Base-by-base conservation (phyloP, 53 echinoderm and acorn worm species). In the Hippasteria phrygiana region DNA sequence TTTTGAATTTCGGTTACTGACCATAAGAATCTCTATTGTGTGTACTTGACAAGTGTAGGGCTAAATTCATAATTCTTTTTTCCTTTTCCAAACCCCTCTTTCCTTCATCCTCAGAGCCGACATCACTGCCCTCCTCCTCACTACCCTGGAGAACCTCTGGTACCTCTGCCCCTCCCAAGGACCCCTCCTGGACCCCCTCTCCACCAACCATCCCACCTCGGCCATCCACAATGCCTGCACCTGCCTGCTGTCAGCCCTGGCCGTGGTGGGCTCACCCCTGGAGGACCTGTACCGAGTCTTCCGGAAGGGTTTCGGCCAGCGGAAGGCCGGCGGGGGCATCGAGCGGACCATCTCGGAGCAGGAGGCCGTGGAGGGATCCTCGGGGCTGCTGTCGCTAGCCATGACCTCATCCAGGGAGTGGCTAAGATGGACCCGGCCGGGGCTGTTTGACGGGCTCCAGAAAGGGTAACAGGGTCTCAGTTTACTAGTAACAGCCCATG, bases 241-340 rank as follows among this genome's bases (percentile, higher is more conserved):
- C 73, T 96, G 96, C 56, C 88, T 88, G 33, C 62, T 98, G 27
- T 78, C 90, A 1, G 90, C 93, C 47, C 83, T 99, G 39, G 92
- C 88, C 0, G 99, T 99, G 74, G 93, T 96, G 26, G 80, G 94
- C 5, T 83, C 99, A 11, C 99, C 99, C 10, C 88, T 99, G 20
- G 37, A 74, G 17, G 94, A 94, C 75, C 91, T 99, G 45, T 99
- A 96, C 75, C 93, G 94, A 43, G 87, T 92, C 56, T 99, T 72
- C 74, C 92, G 94, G 86, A 94, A 93, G 88, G 96, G 99, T 1
- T 96, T 85, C 76, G 42, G 77, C 38, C 92, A 94, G 81, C 46
- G 85, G 70, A 31, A 34, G 48, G 27, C 85, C 7, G 11, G 70
- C 20, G 43, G 65, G 0, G 71, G 85, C 18, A 85, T 85, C 42